Evolutionary conservation across 2,113 vertebrate genomes (phyloP).

Genomic region (Indicator maculatus): DNA sequence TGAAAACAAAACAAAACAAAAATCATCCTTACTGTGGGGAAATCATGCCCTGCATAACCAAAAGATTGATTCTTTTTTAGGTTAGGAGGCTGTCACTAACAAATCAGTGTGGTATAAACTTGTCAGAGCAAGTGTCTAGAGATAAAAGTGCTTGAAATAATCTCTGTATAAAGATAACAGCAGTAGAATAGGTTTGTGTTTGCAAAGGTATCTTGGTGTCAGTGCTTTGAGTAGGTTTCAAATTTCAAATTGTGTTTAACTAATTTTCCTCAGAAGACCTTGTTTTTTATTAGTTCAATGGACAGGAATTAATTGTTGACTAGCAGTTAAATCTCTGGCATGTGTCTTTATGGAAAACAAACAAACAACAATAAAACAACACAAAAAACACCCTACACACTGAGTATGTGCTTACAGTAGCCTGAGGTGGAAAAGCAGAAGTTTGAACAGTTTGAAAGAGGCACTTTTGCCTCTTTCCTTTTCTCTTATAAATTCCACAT

Average conservation of each 20-base stretch:
- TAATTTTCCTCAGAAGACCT: background rate
- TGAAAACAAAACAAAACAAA: background rate
- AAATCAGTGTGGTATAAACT: constrained; percentile 15
- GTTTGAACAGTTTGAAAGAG: background rate
- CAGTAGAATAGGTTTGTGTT: background rate
- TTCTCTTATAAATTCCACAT: background rate
- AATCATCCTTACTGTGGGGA: background rate
- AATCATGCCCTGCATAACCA: background rate
- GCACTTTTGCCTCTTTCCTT: background rate
- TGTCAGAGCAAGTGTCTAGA: background rate
- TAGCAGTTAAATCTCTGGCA: background rate
- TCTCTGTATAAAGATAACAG: background rate
- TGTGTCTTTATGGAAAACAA: background rate
- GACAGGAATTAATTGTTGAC: background rate
- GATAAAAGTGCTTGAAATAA: constrained; percentile 5
- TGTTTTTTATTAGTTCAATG: background rate
- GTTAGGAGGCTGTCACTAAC: constrained; percentile 6
- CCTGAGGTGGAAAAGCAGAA: background rate
- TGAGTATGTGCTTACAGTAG: background rate
- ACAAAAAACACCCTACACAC: too few relatives aligned
- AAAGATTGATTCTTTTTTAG: background rate
- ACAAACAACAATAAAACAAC: too few relatives aligned
- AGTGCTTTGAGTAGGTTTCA: background rate
- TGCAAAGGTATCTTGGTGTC: background rate
- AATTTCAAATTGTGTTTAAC: background rate